Conservation (phyloP, 2,888 invertebrate genomes). For the Caenorhabditis sp. region DNA sequence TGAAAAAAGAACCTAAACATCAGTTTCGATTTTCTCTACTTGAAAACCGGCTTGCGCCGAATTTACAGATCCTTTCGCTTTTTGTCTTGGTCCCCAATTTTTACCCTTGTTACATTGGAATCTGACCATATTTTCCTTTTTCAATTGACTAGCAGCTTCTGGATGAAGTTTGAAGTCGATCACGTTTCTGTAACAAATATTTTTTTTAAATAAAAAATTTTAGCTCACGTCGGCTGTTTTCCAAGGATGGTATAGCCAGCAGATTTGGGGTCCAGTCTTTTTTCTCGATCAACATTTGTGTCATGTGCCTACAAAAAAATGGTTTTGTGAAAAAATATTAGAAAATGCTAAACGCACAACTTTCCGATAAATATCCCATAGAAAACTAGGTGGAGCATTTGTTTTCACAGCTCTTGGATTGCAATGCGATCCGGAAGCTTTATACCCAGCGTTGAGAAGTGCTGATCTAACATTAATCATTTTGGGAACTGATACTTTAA, state of each 20-base stretch:
- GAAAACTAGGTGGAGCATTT: slow-evolving; percentile 82
- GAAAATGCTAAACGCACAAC: slow-evolving; percentile 72
- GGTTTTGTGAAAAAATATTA: neutral
- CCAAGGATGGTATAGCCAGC: slow-evolving; percentile 41
- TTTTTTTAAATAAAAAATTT: no score
- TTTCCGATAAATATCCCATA: slow-evolving; percentile 90
- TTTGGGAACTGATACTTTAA: slow-evolving; percentile 65
- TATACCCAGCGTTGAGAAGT: slow-evolving; percentile 81
- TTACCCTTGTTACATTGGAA: slow-evolving; percentile 70
- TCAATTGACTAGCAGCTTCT: slow-evolving; percentile 54
- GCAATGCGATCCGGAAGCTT: slow-evolving; percentile 89
- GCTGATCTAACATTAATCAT: slow-evolving; percentile 80
- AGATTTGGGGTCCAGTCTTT: slow-evolving; percentile 31
- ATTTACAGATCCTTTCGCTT: slow-evolving; percentile 70
- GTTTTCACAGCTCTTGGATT: slow-evolving; percentile 89
- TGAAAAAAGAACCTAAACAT: neutral
- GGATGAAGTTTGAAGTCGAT: slow-evolving; percentile 63
- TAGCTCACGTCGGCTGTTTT: neutral
- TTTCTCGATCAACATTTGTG: slow-evolving; percentile 38
- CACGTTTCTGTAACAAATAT: slow-evolving; percentile 47
- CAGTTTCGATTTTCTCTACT: neutral
- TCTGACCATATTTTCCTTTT: slow-evolving; percentile 59
- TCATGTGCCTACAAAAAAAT: slow-evolving; percentile 50
- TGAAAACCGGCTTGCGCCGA: slow-evolving; percentile 62
- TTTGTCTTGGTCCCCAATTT: slow-evolving; percentile 69